phyloP scores from a whole-genome alignment of 53 echinoderm and acorn worm species.

The Echinometra lucunter region DNA sequence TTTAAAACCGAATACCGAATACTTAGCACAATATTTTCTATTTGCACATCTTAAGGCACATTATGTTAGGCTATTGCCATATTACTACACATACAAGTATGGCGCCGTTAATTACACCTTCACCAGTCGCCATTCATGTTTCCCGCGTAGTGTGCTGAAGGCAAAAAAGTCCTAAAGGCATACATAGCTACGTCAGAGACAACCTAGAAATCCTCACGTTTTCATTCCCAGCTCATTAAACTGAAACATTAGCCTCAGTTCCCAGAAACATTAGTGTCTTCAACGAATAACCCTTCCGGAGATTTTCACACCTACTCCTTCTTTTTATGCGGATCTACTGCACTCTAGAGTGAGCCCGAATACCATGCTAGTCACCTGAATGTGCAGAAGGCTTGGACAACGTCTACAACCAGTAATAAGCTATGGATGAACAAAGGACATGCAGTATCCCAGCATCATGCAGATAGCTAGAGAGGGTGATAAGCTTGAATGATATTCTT shows the following conservation, averaged over 20 bases:
- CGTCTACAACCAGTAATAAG: background rate
- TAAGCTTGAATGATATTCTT: no score
- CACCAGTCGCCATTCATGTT: no score
- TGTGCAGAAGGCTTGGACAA: background rate
- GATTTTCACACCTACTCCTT: conserved; percentile 1
- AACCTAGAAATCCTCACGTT: background rate
- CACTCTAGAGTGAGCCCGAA: background rate
- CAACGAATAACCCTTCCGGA: background rate
- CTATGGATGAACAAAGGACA: background rate
- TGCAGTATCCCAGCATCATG: no score
- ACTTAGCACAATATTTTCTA: background rate
- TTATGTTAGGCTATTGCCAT: no score
- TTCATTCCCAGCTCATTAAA: background rate
- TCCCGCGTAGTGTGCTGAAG: no score
- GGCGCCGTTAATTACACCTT: no score
- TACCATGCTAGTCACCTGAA: background rate
- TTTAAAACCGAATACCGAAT: background rate
- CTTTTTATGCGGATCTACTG: background rate
- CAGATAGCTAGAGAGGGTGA: no score
- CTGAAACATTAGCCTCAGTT: conserved; percentile 6
- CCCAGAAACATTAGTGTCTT: conserved; percentile 1
- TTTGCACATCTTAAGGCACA: background rate
- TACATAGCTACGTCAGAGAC: background rate
- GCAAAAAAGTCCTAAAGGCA: background rate
- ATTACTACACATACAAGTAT: no score